A percentile compares a stretch with the other conserved stretches of the same genome.
Evolutionary conservation across 2,113 vertebrate species (phyloP).

Genomic region (Eulacestoma nigropectus): DNA sequence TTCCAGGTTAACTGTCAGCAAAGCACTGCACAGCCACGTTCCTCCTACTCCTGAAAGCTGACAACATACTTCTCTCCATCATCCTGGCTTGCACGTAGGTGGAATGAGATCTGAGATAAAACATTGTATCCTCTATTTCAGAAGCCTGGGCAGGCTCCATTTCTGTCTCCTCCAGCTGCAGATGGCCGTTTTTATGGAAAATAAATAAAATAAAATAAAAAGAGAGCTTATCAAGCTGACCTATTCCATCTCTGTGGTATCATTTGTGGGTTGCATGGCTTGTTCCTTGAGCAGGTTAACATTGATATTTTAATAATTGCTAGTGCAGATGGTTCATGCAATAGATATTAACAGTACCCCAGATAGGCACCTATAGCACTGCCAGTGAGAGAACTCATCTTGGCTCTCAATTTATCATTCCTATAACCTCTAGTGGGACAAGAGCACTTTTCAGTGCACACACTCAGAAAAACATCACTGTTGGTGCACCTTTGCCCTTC

Average conservation of each 20-base stretch:
- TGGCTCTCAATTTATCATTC: background rate
- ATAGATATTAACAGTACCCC: background rate
- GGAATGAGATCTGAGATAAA: slow-evolving; percentile 18
- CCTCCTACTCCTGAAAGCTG: slow-evolving; percentile 29
- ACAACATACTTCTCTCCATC: background rate
- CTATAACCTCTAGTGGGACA: background rate
- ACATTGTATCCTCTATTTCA: background rate
- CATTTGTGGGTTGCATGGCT: background rate
- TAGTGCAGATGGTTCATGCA: background rate
- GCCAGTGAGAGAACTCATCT: background rate
- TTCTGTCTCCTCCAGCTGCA: background rate
- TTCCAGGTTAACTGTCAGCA: background rate
- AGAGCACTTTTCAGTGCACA: background rate
- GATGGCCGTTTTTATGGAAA: background rate
- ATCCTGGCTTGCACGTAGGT: background rate
- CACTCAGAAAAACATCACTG: background rate
- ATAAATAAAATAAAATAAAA: background rate
- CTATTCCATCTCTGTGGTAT: background rate
- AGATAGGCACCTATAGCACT: background rate
- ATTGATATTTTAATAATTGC: background rate
- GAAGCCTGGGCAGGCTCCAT: background rate
- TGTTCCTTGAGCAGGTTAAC: background rate
- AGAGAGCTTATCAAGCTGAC: background rate
- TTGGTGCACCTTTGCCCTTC: background rate
- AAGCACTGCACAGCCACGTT: background rate